These are phyloP conservation scores for Clivina fossor DNA, from an alignment of 2,888 invertebrate species.

Conservation along the genomic window DNA sequence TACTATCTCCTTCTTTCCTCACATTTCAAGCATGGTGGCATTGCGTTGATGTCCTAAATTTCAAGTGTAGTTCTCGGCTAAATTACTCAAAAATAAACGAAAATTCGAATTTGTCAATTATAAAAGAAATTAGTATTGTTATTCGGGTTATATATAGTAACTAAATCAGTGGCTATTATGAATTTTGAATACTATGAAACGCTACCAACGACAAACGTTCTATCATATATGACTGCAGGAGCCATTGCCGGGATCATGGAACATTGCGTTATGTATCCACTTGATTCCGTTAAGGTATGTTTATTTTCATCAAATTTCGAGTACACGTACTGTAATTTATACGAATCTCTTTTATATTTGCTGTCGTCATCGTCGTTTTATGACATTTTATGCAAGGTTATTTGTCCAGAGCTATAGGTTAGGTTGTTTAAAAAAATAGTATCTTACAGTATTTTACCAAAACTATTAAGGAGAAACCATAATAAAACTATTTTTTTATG, in stretches of 20 bases:
- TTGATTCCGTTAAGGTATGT: slow-evolving; percentile 97
- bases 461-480: no score
- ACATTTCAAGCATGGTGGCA: slow-evolving; percentile 34
- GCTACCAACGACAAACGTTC: slow-evolving; percentile 82
- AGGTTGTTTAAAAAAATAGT: slow-evolving; percentile 19
- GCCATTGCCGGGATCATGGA: slow-evolving; percentile 97
- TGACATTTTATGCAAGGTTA: slow-evolving; percentile 28
- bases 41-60: slow-evolving; percentile 29
- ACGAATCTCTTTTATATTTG: neutral
- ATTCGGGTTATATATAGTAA: slow-evolving; percentile 17
- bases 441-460: no score
- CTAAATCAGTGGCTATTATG: slow-evolving; percentile 63
- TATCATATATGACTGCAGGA: slow-evolving; percentile 92
- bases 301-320: slow-evolving; percentile 9
- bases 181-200: slow-evolving; percentile 94
- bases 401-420: slow-evolving; percentile 19
- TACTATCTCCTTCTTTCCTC: no score
- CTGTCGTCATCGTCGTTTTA: slow-evolving; percentile 15
- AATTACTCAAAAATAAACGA: slow-evolving; percentile 20
- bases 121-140: neutral
- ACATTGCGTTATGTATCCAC: slow-evolving; percentile 98
- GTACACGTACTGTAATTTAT: neutral
- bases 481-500: no score
- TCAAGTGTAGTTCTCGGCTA: slow-evolving; percentile 21
- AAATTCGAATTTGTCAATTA: slow-evolving; percentile 28